These are phyloP conservation scores for Orchesella cincta DNA, from an alignment of 1,140 invertebrate species.

Conservation along the genomic window DNA sequence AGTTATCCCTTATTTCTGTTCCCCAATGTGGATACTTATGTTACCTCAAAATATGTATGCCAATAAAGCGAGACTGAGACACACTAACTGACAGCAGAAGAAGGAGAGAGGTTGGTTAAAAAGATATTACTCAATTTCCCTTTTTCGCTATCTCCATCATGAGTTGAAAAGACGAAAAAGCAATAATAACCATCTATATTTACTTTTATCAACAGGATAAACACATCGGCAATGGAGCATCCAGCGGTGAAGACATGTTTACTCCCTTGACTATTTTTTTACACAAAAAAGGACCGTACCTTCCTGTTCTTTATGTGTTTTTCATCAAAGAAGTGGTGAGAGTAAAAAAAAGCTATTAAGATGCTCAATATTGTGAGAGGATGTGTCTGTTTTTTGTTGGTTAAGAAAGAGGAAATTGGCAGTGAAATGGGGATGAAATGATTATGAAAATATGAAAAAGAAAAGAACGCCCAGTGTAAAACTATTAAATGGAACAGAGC, in stretches of 20 bases:
- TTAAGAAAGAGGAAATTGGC: slow-evolving; percentile 21
- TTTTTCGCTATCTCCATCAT: too few species aligned
- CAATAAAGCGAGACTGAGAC: too few species aligned
- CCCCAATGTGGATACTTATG: slow-evolving; percentile 22
- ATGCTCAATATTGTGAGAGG: slow-evolving; percentile 24
- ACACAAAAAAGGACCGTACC: background rate
- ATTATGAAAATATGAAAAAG: background rate
- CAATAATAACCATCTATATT: too few species aligned
- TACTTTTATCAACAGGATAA: too few species aligned
- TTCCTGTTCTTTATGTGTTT: background rate
- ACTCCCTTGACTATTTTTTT: background rate
- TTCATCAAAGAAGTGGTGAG: background rate
- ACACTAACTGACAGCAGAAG: too few species aligned
- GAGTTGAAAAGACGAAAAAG: background rate
- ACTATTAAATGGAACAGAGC: too few species aligned
- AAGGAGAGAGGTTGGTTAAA: too few species aligned
- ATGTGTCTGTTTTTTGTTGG: slow-evolving; percentile 7
- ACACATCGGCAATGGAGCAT: too few species aligned
- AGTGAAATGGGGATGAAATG: background rate
- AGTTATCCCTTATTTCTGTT: background rate
- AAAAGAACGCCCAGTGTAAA: background rate
- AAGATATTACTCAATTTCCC: too few species aligned
- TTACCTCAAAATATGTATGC: slow-evolving; percentile 18
- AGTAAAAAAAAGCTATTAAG: background rate
- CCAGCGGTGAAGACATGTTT: slow-evolving; percentile 16